phyloP scores from a whole-genome alignment of 2,888 invertebrate species.

The Lysandra bellargus region DNA sequence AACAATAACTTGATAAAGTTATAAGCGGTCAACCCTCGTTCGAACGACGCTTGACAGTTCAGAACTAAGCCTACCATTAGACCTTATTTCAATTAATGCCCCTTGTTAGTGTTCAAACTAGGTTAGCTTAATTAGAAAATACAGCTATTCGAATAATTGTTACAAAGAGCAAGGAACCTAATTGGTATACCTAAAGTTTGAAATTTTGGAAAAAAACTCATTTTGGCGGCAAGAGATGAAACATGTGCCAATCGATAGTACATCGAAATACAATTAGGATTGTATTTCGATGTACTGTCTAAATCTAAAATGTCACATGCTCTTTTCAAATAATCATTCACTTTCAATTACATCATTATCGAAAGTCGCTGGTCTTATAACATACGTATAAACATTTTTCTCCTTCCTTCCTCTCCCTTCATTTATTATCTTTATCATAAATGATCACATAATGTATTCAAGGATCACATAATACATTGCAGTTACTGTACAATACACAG shows the following conservation, averaged over 20 bases:
- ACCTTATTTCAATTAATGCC: neutral
- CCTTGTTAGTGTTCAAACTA: neutral
- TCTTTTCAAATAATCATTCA: too few relatives aligned
- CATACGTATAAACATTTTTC: too few relatives aligned
- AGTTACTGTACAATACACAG: neutral
- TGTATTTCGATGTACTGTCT: too few relatives aligned
- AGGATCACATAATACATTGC: neutral
- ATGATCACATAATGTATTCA: neutral
- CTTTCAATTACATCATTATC: too few relatives aligned
- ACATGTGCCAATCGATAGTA: too few relatives aligned
- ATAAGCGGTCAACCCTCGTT: slow-evolving; percentile 2
- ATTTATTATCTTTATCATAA: neutral
- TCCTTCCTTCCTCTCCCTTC: neutral
- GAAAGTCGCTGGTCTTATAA: neutral
- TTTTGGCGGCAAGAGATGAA: too few relatives aligned
- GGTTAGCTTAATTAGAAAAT: neutral
- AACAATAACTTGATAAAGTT: neutral
- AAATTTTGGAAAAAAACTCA: too few relatives aligned
- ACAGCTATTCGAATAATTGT: neutral
- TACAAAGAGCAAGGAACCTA: too few relatives aligned
- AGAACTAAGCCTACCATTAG: neutral
- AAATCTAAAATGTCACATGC: too few relatives aligned
- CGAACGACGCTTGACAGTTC: slow-evolving; percentile 14
- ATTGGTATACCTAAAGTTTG: too few relatives aligned
- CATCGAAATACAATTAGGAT: too few relatives aligned